phyloP scores from a whole-genome alignment of 1,140 invertebrate genomes.

The Zophobas morio region DNA sequence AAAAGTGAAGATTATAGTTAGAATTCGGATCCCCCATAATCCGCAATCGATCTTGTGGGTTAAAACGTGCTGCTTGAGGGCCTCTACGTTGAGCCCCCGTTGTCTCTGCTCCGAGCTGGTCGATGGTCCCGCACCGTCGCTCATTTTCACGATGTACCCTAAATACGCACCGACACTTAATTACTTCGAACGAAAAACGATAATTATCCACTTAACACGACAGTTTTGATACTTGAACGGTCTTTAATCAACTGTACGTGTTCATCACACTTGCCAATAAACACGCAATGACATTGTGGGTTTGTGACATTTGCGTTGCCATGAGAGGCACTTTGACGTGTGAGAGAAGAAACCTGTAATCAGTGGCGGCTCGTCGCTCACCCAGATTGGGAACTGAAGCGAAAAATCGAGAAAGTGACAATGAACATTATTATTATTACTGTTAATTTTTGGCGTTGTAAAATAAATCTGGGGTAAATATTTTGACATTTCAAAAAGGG shows the following conservation, averaged over 20 bases:
- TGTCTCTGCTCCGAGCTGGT: not conserved
- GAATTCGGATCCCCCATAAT: constrained; percentile 86
- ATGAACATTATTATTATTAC: too few relatives aligned
- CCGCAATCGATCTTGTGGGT: constrained; percentile 89
- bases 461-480: too few relatives aligned
- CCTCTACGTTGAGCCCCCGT: constrained; percentile 65
- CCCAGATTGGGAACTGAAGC: too few relatives aligned
- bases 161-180: not conserved
- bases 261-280: constrained; percentile 8
- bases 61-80: constrained; percentile 80
- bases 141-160: constrained; percentile 2
- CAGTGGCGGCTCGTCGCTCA: too few relatives aligned
- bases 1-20: constrained; percentile 87
- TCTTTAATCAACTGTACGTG: not conserved
- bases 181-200: not conserved
- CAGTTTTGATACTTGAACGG: not conserved
- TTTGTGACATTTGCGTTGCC: constrained; percentile 30
- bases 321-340: constrained; percentile 26
- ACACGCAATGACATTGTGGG: constrained; percentile 28
- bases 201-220: not conserved
- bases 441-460: too few relatives aligned
- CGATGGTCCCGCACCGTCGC: constrained; percentile 12
- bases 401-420: too few relatives aligned
- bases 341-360: constrained; percentile 6
- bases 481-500: too few relatives aligned